Percentiles rank a stretch among this genome's conserved stretches.
phyloP scores from a whole-genome alignment of 2,797 vertebrate genomes.

The Morus bassanus region DNA sequence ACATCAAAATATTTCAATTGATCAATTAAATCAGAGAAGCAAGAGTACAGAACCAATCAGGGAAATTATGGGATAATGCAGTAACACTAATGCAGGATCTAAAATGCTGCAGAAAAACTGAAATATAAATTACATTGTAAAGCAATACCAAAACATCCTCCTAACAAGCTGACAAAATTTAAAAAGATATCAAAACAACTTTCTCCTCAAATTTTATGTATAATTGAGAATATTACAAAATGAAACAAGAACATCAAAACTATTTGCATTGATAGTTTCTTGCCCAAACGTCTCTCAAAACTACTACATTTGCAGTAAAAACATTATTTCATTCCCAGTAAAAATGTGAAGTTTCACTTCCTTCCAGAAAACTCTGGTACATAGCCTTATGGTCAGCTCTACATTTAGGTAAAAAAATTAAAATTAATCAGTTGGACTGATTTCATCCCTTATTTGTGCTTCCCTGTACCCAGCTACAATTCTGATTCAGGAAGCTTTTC shows the following conservation, averaged over 20 bases:
- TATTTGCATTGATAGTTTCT: not conserved
- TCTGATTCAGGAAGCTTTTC: not conserved
- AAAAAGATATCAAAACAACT: not conserved
- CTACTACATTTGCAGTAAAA: not conserved
- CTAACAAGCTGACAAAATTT: not conserved
- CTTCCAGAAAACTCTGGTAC: not conserved
- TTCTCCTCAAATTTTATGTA: not conserved
- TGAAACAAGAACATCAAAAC: not conserved
- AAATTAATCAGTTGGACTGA: not conserved
- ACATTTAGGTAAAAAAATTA: too few relatives aligned
- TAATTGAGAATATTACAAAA: not conserved
- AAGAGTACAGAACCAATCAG: not conserved
- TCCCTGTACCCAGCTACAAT: not conserved
- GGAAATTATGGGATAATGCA: not conserved
- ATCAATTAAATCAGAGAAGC: not conserved
- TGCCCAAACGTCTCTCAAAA: not conserved
- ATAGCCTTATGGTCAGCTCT: not conserved
- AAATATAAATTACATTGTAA: not conserved
- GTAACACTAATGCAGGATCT: not conserved
- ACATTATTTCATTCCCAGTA: not conserved
- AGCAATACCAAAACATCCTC: not conserved
- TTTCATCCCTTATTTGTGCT: not conserved
- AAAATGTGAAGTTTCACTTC: not conserved
- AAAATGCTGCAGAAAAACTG: not conserved
- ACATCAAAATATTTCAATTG: not conserved